Evolutionary conservation across 2,113 vertebrate species (phyloP).

Genomic region (Pollimyrus isidori): DNA sequence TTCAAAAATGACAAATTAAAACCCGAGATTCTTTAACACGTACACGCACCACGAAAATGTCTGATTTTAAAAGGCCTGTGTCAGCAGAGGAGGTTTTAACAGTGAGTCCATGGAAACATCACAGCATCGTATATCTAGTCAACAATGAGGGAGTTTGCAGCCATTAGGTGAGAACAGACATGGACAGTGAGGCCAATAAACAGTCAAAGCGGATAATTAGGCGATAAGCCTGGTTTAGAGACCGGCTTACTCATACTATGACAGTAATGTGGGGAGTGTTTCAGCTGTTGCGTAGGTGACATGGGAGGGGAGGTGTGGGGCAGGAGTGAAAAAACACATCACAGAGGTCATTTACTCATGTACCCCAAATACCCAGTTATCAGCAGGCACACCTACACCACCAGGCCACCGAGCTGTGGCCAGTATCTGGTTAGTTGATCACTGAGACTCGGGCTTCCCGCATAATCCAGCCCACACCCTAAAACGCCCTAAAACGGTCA

Average conservation of each 20-base stretch:
- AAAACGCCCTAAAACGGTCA: not conserved
- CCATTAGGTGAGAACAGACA: not conserved
- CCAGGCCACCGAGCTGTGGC: not conserved
- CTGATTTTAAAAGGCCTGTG: not conserved
- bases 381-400: not conserved
- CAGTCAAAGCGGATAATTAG: too few relatives aligned
- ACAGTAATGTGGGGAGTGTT: not conserved
- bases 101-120: not conserved
- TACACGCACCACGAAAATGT: not conserved
- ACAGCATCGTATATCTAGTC: not conserved
- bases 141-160: not conserved
- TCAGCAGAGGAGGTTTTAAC: not conserved
- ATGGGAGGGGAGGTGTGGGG: not conserved
- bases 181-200: too few relatives aligned
- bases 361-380: not conserved
- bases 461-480: not conserved
- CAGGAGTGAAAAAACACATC: not conserved
- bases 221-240: not conserved
- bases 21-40: not conserved
- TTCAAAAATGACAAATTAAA: not conserved
- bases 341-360: not conserved
- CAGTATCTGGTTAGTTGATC: not conserved
- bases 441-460: not conserved
- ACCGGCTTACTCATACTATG: not conserved
- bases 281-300: not conserved